Evolutionary conservation across 2,888 invertebrate species (phyloP), one percentile per base, ranked within the genome.

Genomic region (Charanyca ferruginea): DNA sequence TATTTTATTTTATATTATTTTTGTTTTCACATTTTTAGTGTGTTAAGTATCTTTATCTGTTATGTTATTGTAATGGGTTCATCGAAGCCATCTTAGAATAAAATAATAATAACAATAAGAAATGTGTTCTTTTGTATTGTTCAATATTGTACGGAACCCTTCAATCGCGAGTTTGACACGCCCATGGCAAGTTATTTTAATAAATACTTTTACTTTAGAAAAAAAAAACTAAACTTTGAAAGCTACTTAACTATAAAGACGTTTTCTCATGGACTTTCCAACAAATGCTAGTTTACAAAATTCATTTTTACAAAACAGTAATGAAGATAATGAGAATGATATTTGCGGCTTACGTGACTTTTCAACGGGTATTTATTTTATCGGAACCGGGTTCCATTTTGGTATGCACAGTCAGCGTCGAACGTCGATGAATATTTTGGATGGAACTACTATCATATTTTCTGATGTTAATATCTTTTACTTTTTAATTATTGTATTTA

Each of bases 291-390:
- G 9, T 48, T 63, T 16, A 11, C 0, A 53, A 13, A 53, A 48
- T 35, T 11, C 6, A 2, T 62, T 67, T 49, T n/a, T n/a, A 23
- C 9, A 70, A 62, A n/a, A 51, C 13, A 18, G n/a, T 18, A 32
- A 28, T 16, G 16, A 35, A 18, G 18, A 28, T 28, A 44, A 48
- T 41, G 20, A 41, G n/a, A 22, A 11, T 16, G 2, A 48, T 25
- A 11, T 16, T 59, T 25, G 6, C 8, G 0, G 8, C 18, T 53
- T 41, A 48, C 16, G 41, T 41, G 45, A 57, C n/a, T 0, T 6
- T 13, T 47, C 4, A 3, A 38, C 6, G 22, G 2, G 20, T 6
- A n/a, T n/a, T n/a, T n/a, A n/a, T n/a, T n/a, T n/a, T n/a, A n/a
- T n/a, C n/a, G n/a, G n/a, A n/a, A n/a, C n/a, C n/a, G n/a, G n/a